phyloP scores from a whole-genome alignment of 2,113 vertebrate species.

The Chunga burmeisteri region DNA sequence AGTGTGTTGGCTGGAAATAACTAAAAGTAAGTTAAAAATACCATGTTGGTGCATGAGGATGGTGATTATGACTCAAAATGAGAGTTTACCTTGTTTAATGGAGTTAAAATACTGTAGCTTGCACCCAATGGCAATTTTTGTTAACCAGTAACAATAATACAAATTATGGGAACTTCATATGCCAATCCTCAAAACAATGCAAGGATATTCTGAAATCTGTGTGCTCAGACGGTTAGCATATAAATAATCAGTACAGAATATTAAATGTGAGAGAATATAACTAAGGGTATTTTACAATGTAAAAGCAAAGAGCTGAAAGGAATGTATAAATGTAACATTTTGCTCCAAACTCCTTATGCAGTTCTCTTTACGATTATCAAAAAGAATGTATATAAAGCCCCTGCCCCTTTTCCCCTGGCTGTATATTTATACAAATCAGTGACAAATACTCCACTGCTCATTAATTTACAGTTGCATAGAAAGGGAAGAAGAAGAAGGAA shows the following conservation, averaged over 20 bases:
- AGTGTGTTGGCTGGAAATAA: slow-evolving; percentile 46
- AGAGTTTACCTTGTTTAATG: neutral
- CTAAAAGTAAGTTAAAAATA: slow-evolving; percentile 20
- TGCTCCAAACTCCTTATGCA: slow-evolving; percentile 72
- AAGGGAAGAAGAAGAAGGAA: slow-evolving; percentile 80
- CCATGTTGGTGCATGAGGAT: neutral
- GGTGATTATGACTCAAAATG: neutral
- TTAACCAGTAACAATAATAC: slow-evolving; percentile 25
- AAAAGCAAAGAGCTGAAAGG: slow-evolving; percentile 74
- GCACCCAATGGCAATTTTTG: neutral
- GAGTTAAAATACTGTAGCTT: slow-evolving; percentile 40
- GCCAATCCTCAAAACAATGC: slow-evolving; percentile 16
- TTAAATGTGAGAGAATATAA: slow-evolving; percentile 59
- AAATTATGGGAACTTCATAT: slow-evolving; percentile 31
- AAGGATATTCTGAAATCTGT: slow-evolving; percentile 18
- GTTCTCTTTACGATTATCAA: slow-evolving; percentile 72
- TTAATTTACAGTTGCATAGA: slow-evolving; percentile 99
- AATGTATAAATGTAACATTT: slow-evolving; percentile 80
- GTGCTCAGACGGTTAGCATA: slow-evolving; percentile 52
- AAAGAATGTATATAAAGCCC: slow-evolving; percentile 81
- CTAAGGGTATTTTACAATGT: slow-evolving; percentile 62
- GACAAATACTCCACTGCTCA: slow-evolving; percentile 86
- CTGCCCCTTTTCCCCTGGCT: slow-evolving; percentile 72
- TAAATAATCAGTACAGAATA: slow-evolving; percentile 72
- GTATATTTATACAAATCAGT: slow-evolving; percentile 86